A percentile compares a stretch with the other conserved stretches of the same genome.
phyloP scores from a whole-genome alignment of 2,888 invertebrate species.

The Sisyra nigra region DNA sequence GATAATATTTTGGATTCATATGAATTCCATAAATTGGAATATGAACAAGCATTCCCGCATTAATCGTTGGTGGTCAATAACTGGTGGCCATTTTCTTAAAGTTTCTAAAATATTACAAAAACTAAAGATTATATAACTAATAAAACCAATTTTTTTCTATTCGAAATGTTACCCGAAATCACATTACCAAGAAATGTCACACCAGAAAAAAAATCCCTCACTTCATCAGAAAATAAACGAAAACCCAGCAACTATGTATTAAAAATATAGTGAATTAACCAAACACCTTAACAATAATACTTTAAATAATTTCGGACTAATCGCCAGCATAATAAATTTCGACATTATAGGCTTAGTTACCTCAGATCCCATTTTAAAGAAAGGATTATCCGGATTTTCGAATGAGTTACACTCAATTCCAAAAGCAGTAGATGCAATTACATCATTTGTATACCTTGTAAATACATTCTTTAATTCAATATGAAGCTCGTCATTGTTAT shows the following conservation, averaged over 20 bases:
- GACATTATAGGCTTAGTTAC: constrained; percentile 24
- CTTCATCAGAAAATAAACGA: neutral
- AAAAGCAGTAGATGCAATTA: constrained; percentile 35
- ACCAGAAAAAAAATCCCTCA: neutral
- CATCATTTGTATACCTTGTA: constrained; percentile 32
- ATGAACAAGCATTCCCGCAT: constrained; percentile 15
- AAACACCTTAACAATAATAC: too few species aligned
- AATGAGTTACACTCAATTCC: constrained; percentile 37
- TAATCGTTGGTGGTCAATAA: neutral
- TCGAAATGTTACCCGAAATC: constrained; percentile 19
- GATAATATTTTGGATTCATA: constrained; percentile 24
- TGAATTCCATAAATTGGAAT: constrained; percentile 19
- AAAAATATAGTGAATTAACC: constrained; percentile 4
- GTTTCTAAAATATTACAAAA: too few species aligned
- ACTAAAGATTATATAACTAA: too few species aligned
- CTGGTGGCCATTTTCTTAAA: too few species aligned
- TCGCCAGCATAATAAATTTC: neutral
- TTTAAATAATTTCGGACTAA: too few species aligned
- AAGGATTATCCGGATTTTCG: constrained; percentile 31
- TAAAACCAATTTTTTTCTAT: too few species aligned
- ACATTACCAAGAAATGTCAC: constrained; percentile 18
- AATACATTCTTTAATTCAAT: constrained; percentile 29
- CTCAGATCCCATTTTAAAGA: constrained; percentile 33
- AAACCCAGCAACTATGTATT: neutral
- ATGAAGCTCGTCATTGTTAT: constrained; percentile 10